Evolutionary conservation across 2,888 invertebrate species (phyloP), one percentile per base, ranked within the genome.

Genomic region (Melangyna quadrimaculata): DNA sequence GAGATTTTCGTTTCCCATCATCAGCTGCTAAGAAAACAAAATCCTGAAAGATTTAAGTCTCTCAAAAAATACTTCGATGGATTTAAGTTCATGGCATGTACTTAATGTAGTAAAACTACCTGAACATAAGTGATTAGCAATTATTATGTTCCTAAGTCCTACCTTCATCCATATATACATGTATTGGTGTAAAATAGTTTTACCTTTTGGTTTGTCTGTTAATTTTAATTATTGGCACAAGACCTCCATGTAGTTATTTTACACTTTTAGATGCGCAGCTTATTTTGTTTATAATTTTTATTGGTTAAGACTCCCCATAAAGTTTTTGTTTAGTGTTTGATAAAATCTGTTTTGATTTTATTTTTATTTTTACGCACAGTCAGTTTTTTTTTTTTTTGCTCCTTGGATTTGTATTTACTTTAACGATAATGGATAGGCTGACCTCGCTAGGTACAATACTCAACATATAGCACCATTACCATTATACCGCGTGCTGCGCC

Each of bases 381-480:
- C 3, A 55, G 45, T 55, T 37, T 27, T 32, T 55, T 35, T 45
- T 27, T 74, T 43, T 53, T 61, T 37, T 67, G 43, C 43, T 69
- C 51, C 32, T n/a, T 45, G 63, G 24, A 14, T 24, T 69, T 10
- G 35, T 67, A 51, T 51, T 83, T 83, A 79, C 70, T 83, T 83
- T 83, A 70, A 83, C 83, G 83, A 83, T 83, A 83, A 83, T 83
- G 83, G 78, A 83, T 74, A 71, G 74, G 70, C 74, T 65, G 79
- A 79, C 78, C 74, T 78, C 65, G 70, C 73, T 9, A 40, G 22
- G 19, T 43, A 35, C 14, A 63, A 78, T 73, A 63, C 37, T 74
- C 48, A 78, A 65, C 70, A 73, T 73, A 73, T 70, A 57, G 63
- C 78, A 73, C 78, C 69, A 70, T 45, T 48, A 73, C 78, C 69